Evolutionary conservation across 2,797 vertebrate genomes (phyloP), one percentile per base, ranked within the genome.

Genomic region (Girardinus metallicus): DNA sequence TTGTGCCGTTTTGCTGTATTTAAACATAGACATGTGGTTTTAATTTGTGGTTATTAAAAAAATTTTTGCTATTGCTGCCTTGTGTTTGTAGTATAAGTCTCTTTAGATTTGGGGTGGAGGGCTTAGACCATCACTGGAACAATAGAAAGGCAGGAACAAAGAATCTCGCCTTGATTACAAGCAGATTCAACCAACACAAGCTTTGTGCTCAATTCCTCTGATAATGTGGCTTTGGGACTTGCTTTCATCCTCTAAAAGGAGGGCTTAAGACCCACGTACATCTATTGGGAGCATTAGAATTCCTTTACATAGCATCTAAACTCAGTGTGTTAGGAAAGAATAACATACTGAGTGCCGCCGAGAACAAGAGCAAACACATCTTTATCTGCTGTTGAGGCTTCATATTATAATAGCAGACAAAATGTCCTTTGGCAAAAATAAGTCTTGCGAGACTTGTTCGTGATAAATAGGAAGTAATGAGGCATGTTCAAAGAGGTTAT

Each of bases 151-250:
- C 47, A 4, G 51, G 70, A 41, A 73, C 75, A 85, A 79, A 88
- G 76, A 81, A 62, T 84, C 76, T 83, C 75, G 36, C 81, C 76
- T 81, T 90, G 87, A 93, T 93, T 92, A 85, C 83, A 83, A 75
- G 87, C 92, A 93, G 89, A 92, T 89, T 88, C 77, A 64, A 80
- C 80, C 80, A 82, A 86, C 31, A 5, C 85, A 80, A 91, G 80
- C 71, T 90, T 84, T 87, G 83, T 78, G 83, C 86, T 89, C 81
- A 83, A 85, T 74, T 72, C 71, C 79, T 84, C 81, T 89, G 85
- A 90, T 87, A 79, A 72, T 88, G 77, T 60, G 77, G 85, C 70
- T 87, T 75, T 77, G 46, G 87, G 80, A 87, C 34, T 23, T 31
- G 66, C 77, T 87, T 83, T 80, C 71, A 89, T 85, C 43, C 80